A percentile compares a stretch with the other conserved stretches of the same genome.
These are phyloP conservation scores for Notothenia rossii DNA, from an alignment of 2,113 vertebrate genomes.

Conservation along the genomic window DNA sequence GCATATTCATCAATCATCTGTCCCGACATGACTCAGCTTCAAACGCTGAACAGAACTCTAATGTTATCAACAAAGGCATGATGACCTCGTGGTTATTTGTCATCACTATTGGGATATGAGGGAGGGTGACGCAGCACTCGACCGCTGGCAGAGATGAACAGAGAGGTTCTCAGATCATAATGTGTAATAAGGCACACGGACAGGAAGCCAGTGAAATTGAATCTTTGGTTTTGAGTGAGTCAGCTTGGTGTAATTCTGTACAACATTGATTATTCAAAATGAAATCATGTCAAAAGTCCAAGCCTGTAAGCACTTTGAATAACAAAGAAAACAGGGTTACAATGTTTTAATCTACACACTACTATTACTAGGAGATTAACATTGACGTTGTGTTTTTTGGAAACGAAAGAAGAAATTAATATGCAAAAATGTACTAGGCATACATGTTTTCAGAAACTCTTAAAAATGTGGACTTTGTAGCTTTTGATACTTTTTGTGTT, in stretches of 20 bases:
- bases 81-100: slow-evolving; percentile 49
- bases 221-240: slow-evolving; percentile 33
- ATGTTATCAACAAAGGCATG: slow-evolving; percentile 45
- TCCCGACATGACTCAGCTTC: slow-evolving; percentile 57
- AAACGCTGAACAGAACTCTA: slow-evolving; percentile 22
- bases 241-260: slow-evolving; percentile 7
- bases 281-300: neutral
- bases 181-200: slow-evolving; percentile 14
- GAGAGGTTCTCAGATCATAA: neutral
- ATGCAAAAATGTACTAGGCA: neutral
- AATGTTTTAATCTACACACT: neutral
- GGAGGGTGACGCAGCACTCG: slow-evolving; percentile 48
- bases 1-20: slow-evolving; percentile 28
- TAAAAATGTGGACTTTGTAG: no score
- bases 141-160: slow-evolving; percentile 19
- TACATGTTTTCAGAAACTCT: neutral
- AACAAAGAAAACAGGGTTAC: neutral
- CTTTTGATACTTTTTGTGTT: no score
- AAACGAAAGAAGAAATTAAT: neutral
- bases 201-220: slow-evolving; percentile 27
- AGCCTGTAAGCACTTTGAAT: neutral
- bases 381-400: no score
- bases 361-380: neutral
- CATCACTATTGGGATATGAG: slow-evolving; percentile 46
- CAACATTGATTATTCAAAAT: slow-evolving; percentile 18